Evolutionary conservation across 2,888 invertebrate species (phyloP), one percentile per base, ranked within the genome.

Genomic region (Drosophila tanythrix): DNA sequence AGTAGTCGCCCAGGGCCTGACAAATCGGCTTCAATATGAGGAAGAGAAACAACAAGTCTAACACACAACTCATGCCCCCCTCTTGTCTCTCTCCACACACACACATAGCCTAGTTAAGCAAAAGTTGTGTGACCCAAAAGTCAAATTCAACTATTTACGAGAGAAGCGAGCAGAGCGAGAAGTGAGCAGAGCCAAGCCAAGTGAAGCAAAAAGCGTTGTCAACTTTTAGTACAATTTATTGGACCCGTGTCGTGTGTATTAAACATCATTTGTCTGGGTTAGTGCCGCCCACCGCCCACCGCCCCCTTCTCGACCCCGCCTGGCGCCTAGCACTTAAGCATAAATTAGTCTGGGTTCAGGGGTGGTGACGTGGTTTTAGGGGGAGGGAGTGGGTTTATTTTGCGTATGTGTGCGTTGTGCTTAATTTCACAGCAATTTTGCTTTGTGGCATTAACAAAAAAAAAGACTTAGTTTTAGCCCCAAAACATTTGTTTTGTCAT

Each of bases 191-290:
- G 50, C n/a, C 33, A 33, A 60, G 48, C 27, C 31, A 56, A 50
- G 33, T 48, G 50, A 29, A 48, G 55, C 64, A 46, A 36, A 57
- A 48, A 59, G 46, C 57, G 57, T 18, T 51, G 73, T 60, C 57
- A 73, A 65, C 55, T 61, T 36, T 55, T 55, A 72, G 50, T 66
- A 63, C 65, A 71, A 83, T 89, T 89, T 83, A 83, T 83, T 65
- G 79, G 62, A 65, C 55, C 56, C 79, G 79, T 83, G 82, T 66
- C 68, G 79, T 81, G 82, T 75, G 60, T 78, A 88, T 75, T 75
- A 85, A 83, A 70, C 83, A 73, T 82, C 66, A 74, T 71, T 80
- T 69, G 70, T 55, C 58, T 43, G 51, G 46, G 35, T 31, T 53
- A 25, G 27, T 11, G 43, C 63, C 55, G 27, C 46, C 40, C n/a